phyloP scores from a whole-genome alignment of 23 tunicate genomes.

The Botrylloides violaceus region DNA sequence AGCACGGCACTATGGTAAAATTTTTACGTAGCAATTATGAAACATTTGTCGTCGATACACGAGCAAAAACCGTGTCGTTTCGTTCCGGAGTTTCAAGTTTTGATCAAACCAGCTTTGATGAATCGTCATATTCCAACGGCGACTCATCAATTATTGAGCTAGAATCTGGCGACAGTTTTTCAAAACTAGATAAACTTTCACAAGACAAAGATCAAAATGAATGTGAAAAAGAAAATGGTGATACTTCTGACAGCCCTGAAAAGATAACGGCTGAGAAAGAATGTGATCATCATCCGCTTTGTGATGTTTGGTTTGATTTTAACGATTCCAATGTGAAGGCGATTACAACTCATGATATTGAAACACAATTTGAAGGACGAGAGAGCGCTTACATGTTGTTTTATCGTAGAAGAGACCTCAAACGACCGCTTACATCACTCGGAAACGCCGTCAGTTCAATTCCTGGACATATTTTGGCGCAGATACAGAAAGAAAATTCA shows the following conservation, averaged over 20 bases:
- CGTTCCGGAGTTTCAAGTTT: neutral
- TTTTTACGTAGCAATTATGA: slow-evolving; percentile 22
- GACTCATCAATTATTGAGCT: neutral
- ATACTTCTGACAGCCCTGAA: neutral
- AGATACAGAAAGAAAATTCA: slow-evolving; percentile 29
- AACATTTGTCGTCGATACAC: slow-evolving; percentile 31
- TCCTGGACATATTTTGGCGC: slow-evolving; percentile 22
- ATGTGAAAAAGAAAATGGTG: neutral
- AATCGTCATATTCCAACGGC: neutral
- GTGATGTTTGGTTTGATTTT: slow-evolving; percentile 42
- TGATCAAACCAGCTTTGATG: neutral
- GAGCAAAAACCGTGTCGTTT: slow-evolving; percentile 25
- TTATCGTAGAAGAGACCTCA: slow-evolving; percentile 38
- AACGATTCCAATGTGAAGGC: slow-evolving; percentile 30
- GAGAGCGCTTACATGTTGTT: slow-evolving; percentile 58
- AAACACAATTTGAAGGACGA: slow-evolving; percentile 31
- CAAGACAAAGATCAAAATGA: neutral
- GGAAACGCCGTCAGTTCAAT: slow-evolving; percentile 10
- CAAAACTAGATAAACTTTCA: neutral
- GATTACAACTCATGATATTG: slow-evolving; percentile 23
- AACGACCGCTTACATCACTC: slow-evolving; percentile 23
- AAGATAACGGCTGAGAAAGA: neutral
- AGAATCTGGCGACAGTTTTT: neutral
- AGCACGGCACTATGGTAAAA: slow-evolving; percentile 35
- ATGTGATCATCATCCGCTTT: slow-evolving; percentile 9